A percentile compares a stretch with the other conserved stretches of the same genome.
phyloP scores from a whole-genome alignment of 1,140 invertebrate species.

The Palaemon carinicauda region DNA sequence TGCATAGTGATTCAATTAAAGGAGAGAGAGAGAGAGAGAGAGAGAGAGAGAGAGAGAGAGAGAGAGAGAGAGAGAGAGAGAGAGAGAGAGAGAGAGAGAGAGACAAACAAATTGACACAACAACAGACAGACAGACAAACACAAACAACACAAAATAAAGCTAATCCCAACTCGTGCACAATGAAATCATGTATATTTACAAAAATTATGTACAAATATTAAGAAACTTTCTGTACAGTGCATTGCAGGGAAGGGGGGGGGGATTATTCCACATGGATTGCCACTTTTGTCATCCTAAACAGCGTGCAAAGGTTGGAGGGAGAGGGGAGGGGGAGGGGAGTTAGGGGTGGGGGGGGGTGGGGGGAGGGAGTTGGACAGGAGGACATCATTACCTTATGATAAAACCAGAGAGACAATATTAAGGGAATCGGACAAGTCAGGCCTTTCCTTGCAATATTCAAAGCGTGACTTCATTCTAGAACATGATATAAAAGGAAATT shows the following conservation, averaged over 20 bases:
- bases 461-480: too few species aligned
- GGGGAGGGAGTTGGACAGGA: too few species aligned
- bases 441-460: too few species aligned
- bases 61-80: too few species aligned
- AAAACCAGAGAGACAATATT: too few species aligned
- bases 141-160: not conserved
- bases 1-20: too few species aligned
- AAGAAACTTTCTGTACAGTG: not conserved
- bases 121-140: not conserved
- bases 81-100: not conserved
- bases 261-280: not conserved
- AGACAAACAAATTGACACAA: not conserved
- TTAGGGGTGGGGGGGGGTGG: too few species aligned
- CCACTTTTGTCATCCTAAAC: not conserved
- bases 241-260: not conserved
- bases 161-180: conserved; percentile 39
- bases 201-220: conserved; percentile 30
- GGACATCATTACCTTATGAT: too few species aligned
- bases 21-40: too few species aligned
- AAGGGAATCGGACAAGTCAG: too few species aligned
- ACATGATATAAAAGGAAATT: too few species aligned
- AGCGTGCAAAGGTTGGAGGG: not conserved
- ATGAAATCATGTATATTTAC: not conserved
- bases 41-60: not conserved
- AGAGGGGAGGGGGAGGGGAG: too few species aligned